Base-by-base conservation (phyloP, 2,113 vertebrate genomes). In the Cynopterus brachyotis region DNA sequence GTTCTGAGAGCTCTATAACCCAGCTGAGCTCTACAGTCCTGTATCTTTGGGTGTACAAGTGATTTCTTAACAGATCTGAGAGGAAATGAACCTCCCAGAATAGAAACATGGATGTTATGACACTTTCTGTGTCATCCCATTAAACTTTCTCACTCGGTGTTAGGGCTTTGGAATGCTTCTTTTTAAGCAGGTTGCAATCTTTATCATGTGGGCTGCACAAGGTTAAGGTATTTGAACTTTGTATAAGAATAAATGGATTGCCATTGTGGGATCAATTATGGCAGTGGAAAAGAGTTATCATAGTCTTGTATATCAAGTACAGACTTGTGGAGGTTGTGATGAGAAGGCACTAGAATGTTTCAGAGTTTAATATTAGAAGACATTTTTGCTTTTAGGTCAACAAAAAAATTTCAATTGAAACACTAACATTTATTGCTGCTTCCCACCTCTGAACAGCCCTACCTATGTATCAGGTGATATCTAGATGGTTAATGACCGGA, bases 181-280 rank as follows among this genome's bases (percentile, higher is more conserved):
- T 37, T 78, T 78, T 62, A 95, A 86, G 91, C 16, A 66, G 42
- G n/a, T 81, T 37, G 88, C 17, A 64, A 0, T 88, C 50, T 69
- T 40, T 93, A 7, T 64, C 32, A 15, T 88, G 12, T 86, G 20
- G 26, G n/a, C 32, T 40, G 6, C 8, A 35, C 45, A n/a, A 79
- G 50, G 16, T 93, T 93, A 89, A 95, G n/a, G 37, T 93, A 35
- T 89, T 81, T 93, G 78, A 95, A 93, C 12, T 57, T 89, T 79
- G 73, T 37, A 70, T 40, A 91, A 82, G 50, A 79, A 72, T 89
- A 89, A 82, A 57, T 69, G 50, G 28, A 91, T 67, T 91, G 59
- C 32, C 50, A 91, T 32, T 91, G 76, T 86, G 62, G 19, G 69
- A 76, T 84, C 53, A 42, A 17, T 91, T 59, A 62, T 94, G 66